phyloP scores from a whole-genome alignment of 1,140 invertebrate species.

The Eciton burchellii region DNA sequence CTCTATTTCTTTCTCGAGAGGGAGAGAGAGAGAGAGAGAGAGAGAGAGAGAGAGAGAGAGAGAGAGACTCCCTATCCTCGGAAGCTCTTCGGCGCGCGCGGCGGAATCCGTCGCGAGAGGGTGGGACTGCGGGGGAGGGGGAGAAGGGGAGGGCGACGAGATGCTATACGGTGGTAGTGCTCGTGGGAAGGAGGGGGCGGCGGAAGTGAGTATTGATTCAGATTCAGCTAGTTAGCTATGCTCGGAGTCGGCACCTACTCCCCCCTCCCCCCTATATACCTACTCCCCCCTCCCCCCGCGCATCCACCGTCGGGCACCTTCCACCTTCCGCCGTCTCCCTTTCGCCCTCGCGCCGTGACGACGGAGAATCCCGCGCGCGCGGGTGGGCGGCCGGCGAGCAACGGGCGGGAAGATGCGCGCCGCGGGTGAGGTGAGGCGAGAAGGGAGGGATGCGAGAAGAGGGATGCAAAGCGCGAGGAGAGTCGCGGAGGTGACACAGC shows the following conservation, averaged over 20 bases:
- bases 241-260: constrained; percentile 74
- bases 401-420: constrained; percentile 52
- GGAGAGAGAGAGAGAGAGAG: too few relatives aligned
- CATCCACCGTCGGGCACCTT: constrained; percentile 48
- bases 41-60: too few relatives aligned
- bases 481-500: constrained; percentile 86
- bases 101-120: not conserved
- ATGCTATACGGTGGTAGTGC: constrained; percentile 52
- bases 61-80: constrained; percentile 35
- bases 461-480: constrained; percentile 83
- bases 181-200: too few relatives aligned
- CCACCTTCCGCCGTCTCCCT: not conserved
- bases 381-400: constrained; percentile 53
- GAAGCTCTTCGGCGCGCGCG: constrained; percentile 50
- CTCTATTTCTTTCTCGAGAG: too few relatives aligned
- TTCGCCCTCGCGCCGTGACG: not conserved
- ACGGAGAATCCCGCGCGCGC: constrained; percentile 8
- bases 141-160: constrained; percentile 11
- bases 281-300: constrained; percentile 55
- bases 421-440: constrained; percentile 20
- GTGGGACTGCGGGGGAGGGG: not conserved
- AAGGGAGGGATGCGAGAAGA: constrained; percentile 23
- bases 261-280: constrained; percentile 50
- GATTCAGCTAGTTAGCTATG: constrained; percentile 84
- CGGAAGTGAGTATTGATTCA: constrained; percentile 83